A percentile compares a stretch with the other conserved stretches of the same genome.
These are phyloP conservation scores for Rhynchomys soricoides DNA, from an alignment of 2,113 vertebrate genomes.

Conservation along the genomic window DNA sequence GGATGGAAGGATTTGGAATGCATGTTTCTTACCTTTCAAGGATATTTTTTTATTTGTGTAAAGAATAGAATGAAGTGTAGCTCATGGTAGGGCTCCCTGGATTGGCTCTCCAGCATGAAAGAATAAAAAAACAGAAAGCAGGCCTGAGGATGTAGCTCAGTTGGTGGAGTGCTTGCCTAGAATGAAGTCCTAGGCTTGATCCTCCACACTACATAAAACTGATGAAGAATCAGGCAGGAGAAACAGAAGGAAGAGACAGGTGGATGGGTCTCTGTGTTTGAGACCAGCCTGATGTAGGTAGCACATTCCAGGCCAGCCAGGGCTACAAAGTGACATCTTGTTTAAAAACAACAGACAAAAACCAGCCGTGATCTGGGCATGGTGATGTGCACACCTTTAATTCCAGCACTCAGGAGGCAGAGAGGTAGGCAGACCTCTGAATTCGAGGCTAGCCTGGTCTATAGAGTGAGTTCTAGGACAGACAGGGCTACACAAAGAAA, in stretches of 20 bases:
- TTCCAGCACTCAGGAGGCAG: not conserved
- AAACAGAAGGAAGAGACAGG: not conserved
- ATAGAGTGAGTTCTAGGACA: not conserved
- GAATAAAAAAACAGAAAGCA: not conserved
- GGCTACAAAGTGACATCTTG: not conserved
- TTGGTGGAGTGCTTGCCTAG: not conserved
- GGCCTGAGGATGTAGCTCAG: not conserved
- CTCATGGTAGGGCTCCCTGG: not conserved
- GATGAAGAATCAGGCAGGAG: too few relatives aligned
- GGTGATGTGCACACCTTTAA: not conserved
- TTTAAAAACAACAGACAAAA: not conserved
- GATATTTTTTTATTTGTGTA: not conserved
- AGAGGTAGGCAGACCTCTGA: not conserved
- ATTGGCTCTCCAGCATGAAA: not conserved
- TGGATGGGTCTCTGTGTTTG: not conserved
- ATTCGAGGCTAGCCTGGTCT: not conserved
- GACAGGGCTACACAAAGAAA: not conserved
- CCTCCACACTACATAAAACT: not conserved
- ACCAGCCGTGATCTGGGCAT: not conserved
- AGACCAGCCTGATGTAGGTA: not conserved
- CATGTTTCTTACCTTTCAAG: not conserved
- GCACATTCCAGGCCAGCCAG: not conserved
- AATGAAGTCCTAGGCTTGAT: not conserved
- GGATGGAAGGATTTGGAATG: conserved; percentile 30
- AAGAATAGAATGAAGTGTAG: not conserved